These are phyloP conservation scores for Shargacucullia verbasci DNA, from an alignment of 2,888 invertebrate genomes.

Conservation along the genomic window DNA sequence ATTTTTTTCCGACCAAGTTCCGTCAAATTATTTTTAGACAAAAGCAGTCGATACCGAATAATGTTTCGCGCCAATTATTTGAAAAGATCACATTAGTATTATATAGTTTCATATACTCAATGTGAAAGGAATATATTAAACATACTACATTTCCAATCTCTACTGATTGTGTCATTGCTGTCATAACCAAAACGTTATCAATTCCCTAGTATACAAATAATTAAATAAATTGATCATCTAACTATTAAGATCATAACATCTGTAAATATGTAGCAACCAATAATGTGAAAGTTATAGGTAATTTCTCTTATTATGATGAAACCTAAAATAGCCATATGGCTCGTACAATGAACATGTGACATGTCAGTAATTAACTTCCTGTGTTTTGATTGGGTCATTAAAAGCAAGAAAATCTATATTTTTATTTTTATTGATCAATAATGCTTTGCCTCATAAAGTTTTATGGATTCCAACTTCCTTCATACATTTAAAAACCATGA, in stretches of 20 bases:
- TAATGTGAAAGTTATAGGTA: too few relatives aligned
- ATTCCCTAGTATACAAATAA: too few relatives aligned
- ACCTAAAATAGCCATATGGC: conserved; percentile 20
- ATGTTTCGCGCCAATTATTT: conserved; percentile 83
- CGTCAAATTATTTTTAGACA: conserved; percentile 87
- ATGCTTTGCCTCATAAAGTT: conserved; percentile 16
- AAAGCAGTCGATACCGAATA: conserved; percentile 80
- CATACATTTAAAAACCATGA: conserved; percentile 1
- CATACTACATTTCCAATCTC: neutral
- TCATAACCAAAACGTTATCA: too few relatives aligned
- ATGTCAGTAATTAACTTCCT: neutral
- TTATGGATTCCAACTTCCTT: conserved; percentile 29
- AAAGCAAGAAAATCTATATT: neutral
- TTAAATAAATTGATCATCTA: too few relatives aligned
- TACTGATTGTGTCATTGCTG: too few relatives aligned
- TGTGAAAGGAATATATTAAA: neutral
- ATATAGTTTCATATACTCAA: neutral
- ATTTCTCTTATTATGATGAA: too few relatives aligned
- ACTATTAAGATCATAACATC: too few relatives aligned
- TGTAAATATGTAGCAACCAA: too few relatives aligned
- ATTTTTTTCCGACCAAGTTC: conserved; percentile 75
- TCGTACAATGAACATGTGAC: conserved; percentile 1
- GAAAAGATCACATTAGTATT: conserved; percentile 55
- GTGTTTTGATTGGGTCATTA: too few relatives aligned
- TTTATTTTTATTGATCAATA: conserved; percentile 13